Base-by-base conservation (phyloP, 1,140 invertebrate species). In the Saccostrea cuccullata region DNA sequence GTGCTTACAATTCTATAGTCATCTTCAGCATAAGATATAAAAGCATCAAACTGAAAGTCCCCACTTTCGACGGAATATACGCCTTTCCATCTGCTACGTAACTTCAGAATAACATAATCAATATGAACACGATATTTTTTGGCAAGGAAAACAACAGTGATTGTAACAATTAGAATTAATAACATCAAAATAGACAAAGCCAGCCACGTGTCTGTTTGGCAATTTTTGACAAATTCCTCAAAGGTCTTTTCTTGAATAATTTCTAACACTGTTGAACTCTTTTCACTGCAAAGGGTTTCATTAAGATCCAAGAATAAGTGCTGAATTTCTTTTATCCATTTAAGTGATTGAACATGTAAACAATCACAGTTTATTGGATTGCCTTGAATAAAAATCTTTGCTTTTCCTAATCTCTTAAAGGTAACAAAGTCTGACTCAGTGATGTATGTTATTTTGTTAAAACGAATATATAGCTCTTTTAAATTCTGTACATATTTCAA, bases 121-220 rank as follows among this genome's bases (percentile, higher is more conserved):
- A 73, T 23, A 73, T 73, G 67, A 13, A 73, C 23, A 73, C 67
- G 67, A 30, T 73, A 73, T 73, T 13, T 23, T 30, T 73, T 73
- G 1, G 23, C 23, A 17, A 23, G 20, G 20, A 23, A 20, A 8
- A 23, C 8, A 11, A 13, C 26, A 73, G 23, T 23, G 12, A 13
- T 13, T 26, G 23, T 23, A 23, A 9, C 23, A 8, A 73, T 73
- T 4, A 23, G 6, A 26, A 73, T 26, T 26, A 30, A 13, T 13
- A 73, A 67, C 20, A 23, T 23, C 20, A 67, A 67, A 11, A 13
- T 2, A 12, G 67, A 73, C 9, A 13, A 12, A 5, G 23, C 23
- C 4, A 73, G 23, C 67, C 67, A 73, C 8, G 26, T 23, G 6
- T 30, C 67, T 26, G 23, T 26, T 2, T 73, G 67, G 9, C 67